phyloP scores from a whole-genome alignment of 2,797 vertebrate genomes.

The Pseudochirops corinnae region DNA sequence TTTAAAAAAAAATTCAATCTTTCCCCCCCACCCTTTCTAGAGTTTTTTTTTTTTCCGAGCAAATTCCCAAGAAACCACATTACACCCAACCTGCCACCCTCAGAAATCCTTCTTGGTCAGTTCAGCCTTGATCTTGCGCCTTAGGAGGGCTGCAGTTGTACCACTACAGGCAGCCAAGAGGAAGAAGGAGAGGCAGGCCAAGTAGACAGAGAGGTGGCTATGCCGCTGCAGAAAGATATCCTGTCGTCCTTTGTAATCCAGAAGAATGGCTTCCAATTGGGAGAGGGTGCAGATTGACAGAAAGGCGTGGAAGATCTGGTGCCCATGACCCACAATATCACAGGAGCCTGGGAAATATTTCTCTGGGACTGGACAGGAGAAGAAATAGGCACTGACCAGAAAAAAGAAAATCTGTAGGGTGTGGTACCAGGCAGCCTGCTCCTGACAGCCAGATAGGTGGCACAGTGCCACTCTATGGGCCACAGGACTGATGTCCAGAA shows the following conservation, averaged over 20 bases:
- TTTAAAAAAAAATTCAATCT: constrained; percentile 46
- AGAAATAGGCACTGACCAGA: constrained; percentile 92
- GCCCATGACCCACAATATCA: constrained; percentile 93
- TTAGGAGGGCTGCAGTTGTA: constrained; percentile 86
- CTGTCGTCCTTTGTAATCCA: constrained; percentile 89
- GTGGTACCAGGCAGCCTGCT: constrained; percentile 90
- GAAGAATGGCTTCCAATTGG: constrained; percentile 93
- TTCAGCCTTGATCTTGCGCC: constrained; percentile 84
- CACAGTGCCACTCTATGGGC: constrained; percentile 89
- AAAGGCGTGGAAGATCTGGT: constrained; percentile 95
- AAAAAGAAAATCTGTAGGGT: constrained; percentile 92
- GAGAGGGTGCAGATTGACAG: constrained; percentile 92
- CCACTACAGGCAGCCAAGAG: constrained; percentile 87
- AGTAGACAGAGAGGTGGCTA: constrained; percentile 85
- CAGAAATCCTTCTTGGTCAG: constrained; percentile 86
- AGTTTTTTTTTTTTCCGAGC: neutral
- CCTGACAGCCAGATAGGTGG: constrained; percentile 87
- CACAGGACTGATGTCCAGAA: constrained; percentile 93
- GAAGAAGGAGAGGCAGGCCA: constrained; percentile 89
- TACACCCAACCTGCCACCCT: constrained; percentile 36
- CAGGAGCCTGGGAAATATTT: constrained; percentile 93
- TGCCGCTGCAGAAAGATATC: constrained; percentile 87
- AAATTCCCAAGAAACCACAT: constrained; percentile 1
- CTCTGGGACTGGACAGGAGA: constrained; percentile 94
- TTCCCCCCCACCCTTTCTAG: neutral